These are phyloP conservation scores for Diogma glabrata DNA, from an alignment of 2,888 invertebrate species.

Conservation along the genomic window DNA sequence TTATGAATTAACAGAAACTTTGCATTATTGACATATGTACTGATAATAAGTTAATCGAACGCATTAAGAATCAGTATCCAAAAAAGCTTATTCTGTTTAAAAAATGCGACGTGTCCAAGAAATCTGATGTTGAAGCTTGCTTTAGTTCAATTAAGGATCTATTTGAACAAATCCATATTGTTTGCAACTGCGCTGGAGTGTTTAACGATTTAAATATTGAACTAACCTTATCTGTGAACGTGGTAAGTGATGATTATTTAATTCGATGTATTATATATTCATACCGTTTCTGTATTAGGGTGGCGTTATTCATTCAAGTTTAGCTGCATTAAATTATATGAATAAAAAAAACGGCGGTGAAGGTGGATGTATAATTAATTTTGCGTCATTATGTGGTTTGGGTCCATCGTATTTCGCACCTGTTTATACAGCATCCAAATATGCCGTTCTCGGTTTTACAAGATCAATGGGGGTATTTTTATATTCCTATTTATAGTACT, in stretches of 20 bases:
- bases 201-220: constrained; percentile 32
- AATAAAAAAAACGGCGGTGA: constrained; percentile 33
- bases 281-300: too few relatives aligned
- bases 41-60: constrained; percentile 19
- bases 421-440: constrained; percentile 36
- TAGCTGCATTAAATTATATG: constrained; percentile 35
- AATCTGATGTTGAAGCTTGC: constrained; percentile 31
- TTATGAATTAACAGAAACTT: constrained; percentile 18
- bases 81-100: constrained; percentile 29
- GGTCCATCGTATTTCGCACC: constrained; percentile 32
- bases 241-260: constrained; percentile 42
- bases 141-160: constrained; percentile 32
- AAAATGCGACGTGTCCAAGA: constrained; percentile 34
- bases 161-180: constrained; percentile 31
- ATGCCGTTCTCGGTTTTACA: constrained; percentile 38
- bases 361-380: constrained; percentile 36
- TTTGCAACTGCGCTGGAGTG: constrained; percentile 34
- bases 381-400: constrained; percentile 36
- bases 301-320: constrained; percentile 38
- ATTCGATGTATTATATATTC: too few relatives aligned
- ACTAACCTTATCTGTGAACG: constrained; percentile 33
- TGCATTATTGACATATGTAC: constrained; percentile 27
- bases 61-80: constrained; percentile 25
- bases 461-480: constrained; percentile 31
- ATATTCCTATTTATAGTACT: not conserved